Evolutionary conservation across 2,113 vertebrate species (phyloP), one percentile per base, ranked within the genome.

Genomic region (Alligator mississippiensis): DNA sequence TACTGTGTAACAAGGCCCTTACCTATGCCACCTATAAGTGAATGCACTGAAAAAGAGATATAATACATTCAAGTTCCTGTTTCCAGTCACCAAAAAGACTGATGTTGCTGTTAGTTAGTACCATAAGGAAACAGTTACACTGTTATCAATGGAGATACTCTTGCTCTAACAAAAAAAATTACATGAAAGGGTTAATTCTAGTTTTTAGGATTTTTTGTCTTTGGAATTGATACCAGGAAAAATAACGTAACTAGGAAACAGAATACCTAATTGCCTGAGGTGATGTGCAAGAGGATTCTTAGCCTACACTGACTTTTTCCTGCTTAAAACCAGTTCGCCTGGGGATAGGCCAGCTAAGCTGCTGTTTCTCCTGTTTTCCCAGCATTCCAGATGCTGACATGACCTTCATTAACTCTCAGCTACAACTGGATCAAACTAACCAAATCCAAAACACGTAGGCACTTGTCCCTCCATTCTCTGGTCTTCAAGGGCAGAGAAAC

Each of bases 281-380:
- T 97, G 96, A 97, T 97, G 94, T 92, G 95, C 95, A 97, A 94
- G 96, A 94, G 94, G 94, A 96, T 96, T 96, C 96, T 97, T 95
- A 77, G 95, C 86, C 84, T 95, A 97, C 95, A 97, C 95, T 96
- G 91, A 93, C 95, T 96, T 97, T 97, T 97, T 98, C 98, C 97
- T 97, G 98, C 96, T 97, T 97, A 96, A 97, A 98, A 98, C 98
- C 98, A 98, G 98, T 98, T 98, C 97, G 97, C 97, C 98, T 97
- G 95, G 97, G 94, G 97, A 98, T 96, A 96, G 97, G 97, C 96
- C 95, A 94, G 96, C 93, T 96, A 30, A 4, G 96, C 94, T 97
- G 96, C 92, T n/a, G 91, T 91, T 97, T 93, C 97, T 97, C 96
- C 96, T 96, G 96, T 97, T 98, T 97, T 98, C 97, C 97, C 96